These are phyloP conservation scores for Monodelphis domestica DNA, from an alignment of 2,797 vertebrate genomes.

Conservation along the genomic window DNA sequence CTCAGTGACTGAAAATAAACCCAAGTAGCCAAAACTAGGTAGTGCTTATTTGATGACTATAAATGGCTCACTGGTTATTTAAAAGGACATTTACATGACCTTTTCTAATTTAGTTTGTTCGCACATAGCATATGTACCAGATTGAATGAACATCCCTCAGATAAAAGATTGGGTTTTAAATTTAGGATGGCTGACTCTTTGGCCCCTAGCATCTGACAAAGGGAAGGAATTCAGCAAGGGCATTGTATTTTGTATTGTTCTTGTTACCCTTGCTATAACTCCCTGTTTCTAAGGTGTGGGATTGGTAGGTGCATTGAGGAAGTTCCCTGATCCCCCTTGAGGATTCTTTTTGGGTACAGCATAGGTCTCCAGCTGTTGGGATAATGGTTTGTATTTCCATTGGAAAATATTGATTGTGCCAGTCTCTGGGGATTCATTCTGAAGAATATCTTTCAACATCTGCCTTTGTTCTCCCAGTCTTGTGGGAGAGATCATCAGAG, in stretches of 20 bases:
- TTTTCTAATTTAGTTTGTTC: neutral
- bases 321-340: neutral
- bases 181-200: conserved; percentile 15
- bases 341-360: neutral
- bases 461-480: conserved; percentile 37
- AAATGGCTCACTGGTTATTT: neutral
- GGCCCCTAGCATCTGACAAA: conserved; percentile 13
- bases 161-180: conserved; percentile 45
- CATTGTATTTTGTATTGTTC: neutral
- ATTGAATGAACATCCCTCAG: conserved; percentile 41
- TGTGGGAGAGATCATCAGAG: conserved; percentile 32
- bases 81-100: conserved; percentile 41
- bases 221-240: conserved; percentile 27
- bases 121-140: neutral
- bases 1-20: neutral
- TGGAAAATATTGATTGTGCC: conserved; percentile 52
- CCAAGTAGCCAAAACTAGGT: neutral
- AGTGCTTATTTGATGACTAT: neutral
- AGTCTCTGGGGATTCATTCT: conserved; percentile 64
- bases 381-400: conserved; percentile 22
- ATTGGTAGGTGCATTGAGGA: neutral
- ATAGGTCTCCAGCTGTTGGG: conserved; percentile 7
- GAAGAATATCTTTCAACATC: conserved; percentile 65
- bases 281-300: neutral
- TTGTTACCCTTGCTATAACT: neutral